A percentile compares a stretch with the other conserved stretches of the same genome.
Conservation (phyloP, 2,888 invertebrate species). For the Girardia tigrina region DNA sequence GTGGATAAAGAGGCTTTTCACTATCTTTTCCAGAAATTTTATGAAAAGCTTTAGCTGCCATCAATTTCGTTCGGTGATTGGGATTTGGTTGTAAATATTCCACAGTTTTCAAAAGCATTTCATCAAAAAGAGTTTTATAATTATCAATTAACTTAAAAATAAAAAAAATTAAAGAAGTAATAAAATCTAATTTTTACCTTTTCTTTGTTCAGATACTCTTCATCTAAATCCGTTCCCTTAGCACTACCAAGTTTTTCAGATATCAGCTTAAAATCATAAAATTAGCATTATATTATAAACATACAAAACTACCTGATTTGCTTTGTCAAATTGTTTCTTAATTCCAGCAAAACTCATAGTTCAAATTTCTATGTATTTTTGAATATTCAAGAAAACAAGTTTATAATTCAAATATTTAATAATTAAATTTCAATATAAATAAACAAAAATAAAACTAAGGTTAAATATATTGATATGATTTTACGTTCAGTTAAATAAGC, state of each 20-base stretch:
- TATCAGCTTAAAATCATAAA: constrained; percentile 23
- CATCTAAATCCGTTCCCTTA: constrained; percentile 93
- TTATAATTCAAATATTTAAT: constrained; percentile 13
- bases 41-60: constrained; percentile 59
- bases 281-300: neutral
- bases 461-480: too few relatives aligned
- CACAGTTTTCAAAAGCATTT: constrained; percentile 84
- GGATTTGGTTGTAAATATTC: constrained; percentile 96
- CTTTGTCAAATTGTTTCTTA: constrained; percentile 13
- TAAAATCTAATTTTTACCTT: constrained; percentile 59
- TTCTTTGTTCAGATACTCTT: constrained; percentile 98
- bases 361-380: neutral
- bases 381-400: neutral
- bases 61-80: constrained; percentile 54
- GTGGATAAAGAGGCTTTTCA: constrained; percentile 90
- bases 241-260: constrained; percentile 96
- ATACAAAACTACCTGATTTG: neutral
- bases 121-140: constrained; percentile 57
- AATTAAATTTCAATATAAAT: neutral
- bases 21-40: constrained; percentile 91
- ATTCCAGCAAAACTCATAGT: constrained; percentile 20
- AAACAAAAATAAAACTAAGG: neutral
- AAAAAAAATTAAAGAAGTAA: neutral
- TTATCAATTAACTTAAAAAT: neutral
- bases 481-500: too few relatives aligned